Percentiles rank a stretch among this genome's conserved stretches.
Evolutionary conservation across 2,888 invertebrate genomes (phyloP).

Genomic region (Drosophila trichaetosa): DNA sequence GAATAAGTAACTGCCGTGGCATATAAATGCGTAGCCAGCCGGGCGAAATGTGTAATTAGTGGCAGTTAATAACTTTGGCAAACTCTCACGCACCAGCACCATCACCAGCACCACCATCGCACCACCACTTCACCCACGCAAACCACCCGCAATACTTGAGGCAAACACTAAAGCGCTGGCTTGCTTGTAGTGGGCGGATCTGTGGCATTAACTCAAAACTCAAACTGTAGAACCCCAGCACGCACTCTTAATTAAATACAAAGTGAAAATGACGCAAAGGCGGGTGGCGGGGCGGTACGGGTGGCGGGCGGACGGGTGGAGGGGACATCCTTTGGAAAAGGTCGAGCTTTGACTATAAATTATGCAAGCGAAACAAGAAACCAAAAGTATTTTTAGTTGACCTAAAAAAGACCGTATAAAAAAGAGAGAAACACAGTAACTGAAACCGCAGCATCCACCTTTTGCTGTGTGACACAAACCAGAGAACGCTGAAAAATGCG

Average conservation of each 20-base stretch:
- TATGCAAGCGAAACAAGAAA: constrained; percentile 50
- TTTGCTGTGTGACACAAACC: constrained; percentile 52
- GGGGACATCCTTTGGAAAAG: constrained; percentile 4
- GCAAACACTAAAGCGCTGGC: constrained; percentile 21
- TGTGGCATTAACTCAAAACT: constrained; percentile 45
- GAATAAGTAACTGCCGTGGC: constrained; percentile 58
- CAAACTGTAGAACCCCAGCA: constrained; percentile 33
- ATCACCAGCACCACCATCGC: neutral
- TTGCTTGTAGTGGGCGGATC: constrained; percentile 24
- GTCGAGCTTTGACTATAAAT: constrained; percentile 50
- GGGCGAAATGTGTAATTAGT: constrained; percentile 68
- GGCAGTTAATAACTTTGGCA: constrained; percentile 73
- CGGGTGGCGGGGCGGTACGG: neutral
- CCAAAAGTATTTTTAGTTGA: constrained; percentile 63
- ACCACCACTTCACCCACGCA: neutral
- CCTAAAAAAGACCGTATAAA: constrained; percentile 35
- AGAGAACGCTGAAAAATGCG: constrained; percentile 60
- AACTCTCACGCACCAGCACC: constrained; percentile 53
- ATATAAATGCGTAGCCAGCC: constrained; percentile 68
- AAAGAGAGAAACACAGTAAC: constrained; percentile 23
- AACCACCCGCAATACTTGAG: neutral
- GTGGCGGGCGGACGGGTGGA: neutral
- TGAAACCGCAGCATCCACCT: constrained; percentile 25
- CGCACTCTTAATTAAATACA: constrained; percentile 70
- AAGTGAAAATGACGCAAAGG: constrained; percentile 49